phyloP scores from a whole-genome alignment of 1,140 invertebrate genomes.

The Acromyrmex echinatior region DNA sequence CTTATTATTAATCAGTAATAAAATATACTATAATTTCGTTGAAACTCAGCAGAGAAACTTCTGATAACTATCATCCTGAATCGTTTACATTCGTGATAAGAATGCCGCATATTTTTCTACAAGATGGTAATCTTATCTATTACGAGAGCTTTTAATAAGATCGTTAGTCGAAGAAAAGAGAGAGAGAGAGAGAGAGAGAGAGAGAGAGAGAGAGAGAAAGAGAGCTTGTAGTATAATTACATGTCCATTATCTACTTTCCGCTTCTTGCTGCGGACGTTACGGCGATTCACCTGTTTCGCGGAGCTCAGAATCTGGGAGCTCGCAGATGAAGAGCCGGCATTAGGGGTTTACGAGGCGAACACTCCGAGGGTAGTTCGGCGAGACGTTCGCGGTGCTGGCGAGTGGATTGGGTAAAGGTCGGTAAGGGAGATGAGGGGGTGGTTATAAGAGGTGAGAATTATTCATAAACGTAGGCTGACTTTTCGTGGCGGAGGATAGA shows the following conservation, averaged over 20 bases:
- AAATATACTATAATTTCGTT: conserved; percentile 32
- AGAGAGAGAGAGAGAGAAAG: too few relatives aligned
- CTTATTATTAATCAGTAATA: conserved; percentile 31
- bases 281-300: conserved; percentile 12
- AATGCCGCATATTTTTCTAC: neutral
- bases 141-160: conserved; percentile 28
- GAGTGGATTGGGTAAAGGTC: conserved; percentile 60
- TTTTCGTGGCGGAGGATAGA: conserved; percentile 43
- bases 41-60: neutral
- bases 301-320: conserved; percentile 46
- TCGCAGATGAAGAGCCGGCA: conserved; percentile 61
- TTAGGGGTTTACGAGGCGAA: conserved; percentile 71
- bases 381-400: conserved; percentile 61
- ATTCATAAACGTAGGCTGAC: conserved; percentile 84
- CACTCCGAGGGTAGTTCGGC: conserved; percentile 65
- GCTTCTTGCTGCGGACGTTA: conserved; percentile 42
- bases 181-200: too few relatives aligned
- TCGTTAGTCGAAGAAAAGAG: neutral
- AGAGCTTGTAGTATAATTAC: conserved; percentile 43
- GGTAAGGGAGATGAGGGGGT: neutral
- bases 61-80: neutral
- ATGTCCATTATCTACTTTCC: conserved; percentile 55
- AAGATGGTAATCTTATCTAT: neutral
- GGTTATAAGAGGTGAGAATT: conserved; percentile 80
- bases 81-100: neutral